Evolutionary conservation across 2,797 vertebrate species (phyloP).

Genomic region (Cossypha caffra): DNA sequence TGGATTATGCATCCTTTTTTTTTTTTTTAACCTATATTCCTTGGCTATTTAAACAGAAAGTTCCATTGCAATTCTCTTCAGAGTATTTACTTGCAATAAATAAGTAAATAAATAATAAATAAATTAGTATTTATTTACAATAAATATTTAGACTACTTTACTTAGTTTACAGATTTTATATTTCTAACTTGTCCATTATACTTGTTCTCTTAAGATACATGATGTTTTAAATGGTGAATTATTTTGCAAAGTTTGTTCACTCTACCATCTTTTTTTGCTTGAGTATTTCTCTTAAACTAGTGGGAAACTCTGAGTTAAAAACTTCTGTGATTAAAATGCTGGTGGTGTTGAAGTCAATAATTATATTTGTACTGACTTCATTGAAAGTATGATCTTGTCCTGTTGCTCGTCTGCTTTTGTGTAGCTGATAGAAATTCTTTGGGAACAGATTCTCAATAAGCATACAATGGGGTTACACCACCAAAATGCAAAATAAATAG

Average conservation of each 20-base stretch:
- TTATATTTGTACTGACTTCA: background rate
- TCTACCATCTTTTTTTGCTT: background rate
- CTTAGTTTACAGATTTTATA: background rate
- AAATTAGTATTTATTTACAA: background rate
- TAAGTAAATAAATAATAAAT: background rate
- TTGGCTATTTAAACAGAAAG: background rate
- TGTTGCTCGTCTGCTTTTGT: background rate
- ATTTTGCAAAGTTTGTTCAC: background rate
- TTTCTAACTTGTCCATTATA: rapidly evolving
- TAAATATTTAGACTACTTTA: background rate
- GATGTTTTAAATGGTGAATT: background rate
- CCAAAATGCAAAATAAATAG: background rate
- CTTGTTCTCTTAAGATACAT: background rate
- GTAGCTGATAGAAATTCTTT: background rate
- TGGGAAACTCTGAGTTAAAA: background rate
- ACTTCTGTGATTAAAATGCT: background rate
- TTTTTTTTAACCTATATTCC: rapidly evolving
- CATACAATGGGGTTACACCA: rapidly evolving
- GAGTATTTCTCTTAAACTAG: background rate
- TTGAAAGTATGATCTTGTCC: background rate
- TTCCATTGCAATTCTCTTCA: background rate
- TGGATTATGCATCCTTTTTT: background rate
- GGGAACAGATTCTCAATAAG: background rate
- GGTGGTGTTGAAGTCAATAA: background rate
- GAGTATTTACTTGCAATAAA: background rate